phyloP scores from a whole-genome alignment of 2,888 invertebrate species.

The Crioceris asparagi region DNA sequence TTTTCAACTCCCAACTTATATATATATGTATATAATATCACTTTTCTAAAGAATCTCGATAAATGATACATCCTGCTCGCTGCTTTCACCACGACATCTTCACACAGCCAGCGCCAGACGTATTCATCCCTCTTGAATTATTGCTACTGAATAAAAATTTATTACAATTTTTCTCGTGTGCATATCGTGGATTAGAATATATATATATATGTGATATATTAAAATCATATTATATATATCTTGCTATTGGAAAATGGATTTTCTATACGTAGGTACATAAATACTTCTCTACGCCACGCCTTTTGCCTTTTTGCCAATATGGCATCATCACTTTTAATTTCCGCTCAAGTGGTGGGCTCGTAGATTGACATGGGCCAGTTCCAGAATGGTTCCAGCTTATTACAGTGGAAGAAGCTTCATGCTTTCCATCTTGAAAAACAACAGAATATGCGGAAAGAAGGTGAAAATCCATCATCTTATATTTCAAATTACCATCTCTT shows the following conservation, averaged over 20 bases:
- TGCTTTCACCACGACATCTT: constrained; percentile 34
- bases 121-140: constrained; percentile 38
- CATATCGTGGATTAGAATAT: no score
- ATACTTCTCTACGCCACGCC: not conserved
- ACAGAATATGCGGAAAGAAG: no score
- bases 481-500: no score
- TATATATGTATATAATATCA: constrained; percentile 28
- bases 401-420: no score
- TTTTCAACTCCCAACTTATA: no score
- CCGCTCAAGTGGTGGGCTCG: not conserved
- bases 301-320: not conserved
- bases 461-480: no score
- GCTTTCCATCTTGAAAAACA: no score
- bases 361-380: no score
- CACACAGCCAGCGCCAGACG: no score
- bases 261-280: no score
- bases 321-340: not conserved
- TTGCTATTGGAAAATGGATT: no score
- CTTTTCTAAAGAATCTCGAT: constrained; percentile 33
- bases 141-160: constrained; percentile 35
- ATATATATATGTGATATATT: constrained; percentile 36
- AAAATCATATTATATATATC: constrained; percentile 30
- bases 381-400: no score
- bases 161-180: constrained; percentile 35
- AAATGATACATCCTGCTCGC: constrained; percentile 37